Evolutionary conservation across 2,888 invertebrate genomes (phyloP).

Genomic region (Caenorhabditis sp.): DNA sequence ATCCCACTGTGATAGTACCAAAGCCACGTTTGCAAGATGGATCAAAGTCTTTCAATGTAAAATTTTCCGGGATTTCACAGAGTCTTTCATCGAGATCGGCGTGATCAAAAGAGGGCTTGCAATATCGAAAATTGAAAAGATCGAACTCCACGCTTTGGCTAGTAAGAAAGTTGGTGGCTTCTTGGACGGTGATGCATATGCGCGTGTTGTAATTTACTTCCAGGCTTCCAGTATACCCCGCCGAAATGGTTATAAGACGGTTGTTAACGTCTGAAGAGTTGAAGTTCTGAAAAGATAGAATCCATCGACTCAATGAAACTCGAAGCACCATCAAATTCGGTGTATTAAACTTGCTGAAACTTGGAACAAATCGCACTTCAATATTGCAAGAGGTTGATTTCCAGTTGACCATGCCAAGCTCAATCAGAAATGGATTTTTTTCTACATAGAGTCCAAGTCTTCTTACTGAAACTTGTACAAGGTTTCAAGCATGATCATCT

Average conservation of each 20-base stretch:
- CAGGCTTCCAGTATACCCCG: background rate
- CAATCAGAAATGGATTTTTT: background rate
- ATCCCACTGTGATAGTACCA: background rate
- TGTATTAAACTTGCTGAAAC: background rate
- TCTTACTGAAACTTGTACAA: background rate
- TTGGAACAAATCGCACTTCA: background rate
- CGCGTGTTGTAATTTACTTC: background rate
- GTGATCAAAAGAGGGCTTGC: background rate
- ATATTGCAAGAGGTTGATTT: background rate
- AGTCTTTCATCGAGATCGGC: background rate
- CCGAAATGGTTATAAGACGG: background rate
- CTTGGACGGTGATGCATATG: background rate
- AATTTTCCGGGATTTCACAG: background rate
- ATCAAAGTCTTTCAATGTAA: background rate
- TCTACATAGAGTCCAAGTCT: background rate
- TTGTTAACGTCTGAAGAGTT: background rate
- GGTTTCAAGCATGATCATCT: background rate
- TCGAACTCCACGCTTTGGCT: background rate
- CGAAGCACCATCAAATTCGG: conserved; percentile 6
- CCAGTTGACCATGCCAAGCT: conserved; percentile 1
- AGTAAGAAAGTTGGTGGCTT: background rate
- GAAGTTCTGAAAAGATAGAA: background rate
- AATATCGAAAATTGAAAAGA: background rate
- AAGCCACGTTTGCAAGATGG: background rate
- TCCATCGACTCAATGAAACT: background rate